Evolutionary conservation across 1,140 invertebrate genomes (phyloP).

Genomic region (Aphis gossypii): DNA sequence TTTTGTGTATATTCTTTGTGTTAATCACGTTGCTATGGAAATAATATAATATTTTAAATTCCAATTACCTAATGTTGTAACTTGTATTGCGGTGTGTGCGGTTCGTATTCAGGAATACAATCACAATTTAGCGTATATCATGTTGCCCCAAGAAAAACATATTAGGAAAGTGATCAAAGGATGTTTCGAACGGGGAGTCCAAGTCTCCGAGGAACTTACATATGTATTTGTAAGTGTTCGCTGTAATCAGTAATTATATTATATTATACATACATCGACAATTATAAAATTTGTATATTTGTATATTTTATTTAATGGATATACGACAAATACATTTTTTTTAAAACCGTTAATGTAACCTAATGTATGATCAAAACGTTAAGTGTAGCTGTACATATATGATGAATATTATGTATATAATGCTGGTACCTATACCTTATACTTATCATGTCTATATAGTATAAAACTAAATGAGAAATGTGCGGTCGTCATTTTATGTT

Average conservation of each 20-base stretch:
- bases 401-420: too few relatives aligned
- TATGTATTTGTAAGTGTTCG: not conserved
- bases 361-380: not conserved
- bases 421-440: too few relatives aligned
- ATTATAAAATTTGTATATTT: too few relatives aligned
- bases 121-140: not conserved
- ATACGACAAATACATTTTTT: not conserved
- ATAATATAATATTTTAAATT: not conserved
- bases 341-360: not conserved
- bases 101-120: not conserved
- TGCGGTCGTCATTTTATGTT: too few relatives aligned
- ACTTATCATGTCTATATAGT: too few relatives aligned
- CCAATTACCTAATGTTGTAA: not conserved
- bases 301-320: not conserved
- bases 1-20: conserved; percentile 10
- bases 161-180: conserved; percentile 9
- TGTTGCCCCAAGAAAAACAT: not conserved
- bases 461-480: too few relatives aligned
- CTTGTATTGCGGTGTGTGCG: not conserved
- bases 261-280: too few relatives aligned
- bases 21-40: conserved; percentile 41
- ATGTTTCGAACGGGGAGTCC: not conserved
- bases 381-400: not conserved
- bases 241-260: too few relatives aligned
- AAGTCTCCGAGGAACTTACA: conserved; percentile 18